Evolutionary conservation across 2,797 vertebrate species (phyloP).

Genomic region (Echeneis naucrates): DNA sequence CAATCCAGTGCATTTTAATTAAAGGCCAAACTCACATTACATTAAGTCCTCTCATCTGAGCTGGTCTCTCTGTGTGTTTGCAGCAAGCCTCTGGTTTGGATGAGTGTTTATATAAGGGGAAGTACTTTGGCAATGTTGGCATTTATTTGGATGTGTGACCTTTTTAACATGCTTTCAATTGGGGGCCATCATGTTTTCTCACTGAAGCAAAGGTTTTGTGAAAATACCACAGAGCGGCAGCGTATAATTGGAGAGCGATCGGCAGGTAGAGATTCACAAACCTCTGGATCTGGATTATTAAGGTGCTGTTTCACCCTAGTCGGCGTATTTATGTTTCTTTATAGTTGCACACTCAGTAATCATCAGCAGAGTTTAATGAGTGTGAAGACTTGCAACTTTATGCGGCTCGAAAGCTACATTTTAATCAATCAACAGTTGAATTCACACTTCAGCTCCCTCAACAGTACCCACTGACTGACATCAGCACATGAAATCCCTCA

Average conservation of each 20-base stretch:
- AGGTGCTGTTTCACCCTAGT: slow-evolving; percentile 21
- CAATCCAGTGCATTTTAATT: slow-evolving; percentile 83
- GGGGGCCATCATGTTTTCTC: slow-evolving; percentile 80
- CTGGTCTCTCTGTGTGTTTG: slow-evolving; percentile 56
- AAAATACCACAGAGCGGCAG: slow-evolving; percentile 78
- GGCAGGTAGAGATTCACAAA: slow-evolving; percentile 50
- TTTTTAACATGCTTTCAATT: slow-evolving; percentile 87
- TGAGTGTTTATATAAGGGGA: slow-evolving; percentile 73
- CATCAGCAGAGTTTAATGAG: slow-evolving; percentile 12
- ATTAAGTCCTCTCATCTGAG: slow-evolving; percentile 64
- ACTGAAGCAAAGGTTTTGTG: slow-evolving; percentile 74
- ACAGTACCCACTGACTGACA: slow-evolving; percentile 25
- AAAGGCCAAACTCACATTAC: slow-evolving; percentile 84
- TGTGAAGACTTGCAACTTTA: slow-evolving; percentile 25
- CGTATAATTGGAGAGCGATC: slow-evolving; percentile 74
- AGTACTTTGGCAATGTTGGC: slow-evolving; percentile 86
- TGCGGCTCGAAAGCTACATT: slow-evolving; percentile 19
- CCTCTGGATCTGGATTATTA: slow-evolving; percentile 27
- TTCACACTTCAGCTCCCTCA: slow-evolving; percentile 34
- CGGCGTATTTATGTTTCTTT: not conserved
- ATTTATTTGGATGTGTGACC: slow-evolving; percentile 89
- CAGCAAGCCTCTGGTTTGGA: slow-evolving; percentile 66
- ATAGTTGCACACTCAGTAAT: not conserved
- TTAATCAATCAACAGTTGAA: slow-evolving; percentile 38
- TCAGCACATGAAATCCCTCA: not conserved